phyloP scores from a whole-genome alignment of 2,797 vertebrate genomes.

The Balearica regulorum region DNA sequence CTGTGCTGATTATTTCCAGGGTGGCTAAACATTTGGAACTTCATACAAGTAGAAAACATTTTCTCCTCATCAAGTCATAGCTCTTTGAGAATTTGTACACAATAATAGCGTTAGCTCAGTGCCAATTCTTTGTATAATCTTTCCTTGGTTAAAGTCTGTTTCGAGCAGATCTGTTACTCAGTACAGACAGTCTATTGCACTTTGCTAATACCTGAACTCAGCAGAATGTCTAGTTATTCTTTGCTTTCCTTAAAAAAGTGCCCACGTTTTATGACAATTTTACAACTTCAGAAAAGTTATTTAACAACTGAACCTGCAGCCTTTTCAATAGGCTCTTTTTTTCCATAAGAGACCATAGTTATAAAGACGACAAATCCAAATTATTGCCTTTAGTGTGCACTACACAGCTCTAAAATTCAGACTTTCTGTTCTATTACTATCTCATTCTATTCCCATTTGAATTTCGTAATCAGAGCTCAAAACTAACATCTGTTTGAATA shows the following conservation, averaged over 20 bases:
- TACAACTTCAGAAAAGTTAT: not conserved
- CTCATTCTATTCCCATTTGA: not conserved
- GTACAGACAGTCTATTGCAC: not conserved
- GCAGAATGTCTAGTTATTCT: not conserved
- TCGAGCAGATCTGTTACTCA: not conserved
- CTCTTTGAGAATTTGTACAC: not conserved
- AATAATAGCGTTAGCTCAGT: not conserved
- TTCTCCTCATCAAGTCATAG: constrained; percentile 20
- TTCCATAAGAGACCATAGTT: not conserved
- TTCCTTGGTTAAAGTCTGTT: not conserved
- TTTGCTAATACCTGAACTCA: not conserved
- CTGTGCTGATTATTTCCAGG: not conserved
- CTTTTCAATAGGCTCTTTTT: not conserved
- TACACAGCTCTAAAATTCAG: not conserved
- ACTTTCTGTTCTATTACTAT: not conserved
- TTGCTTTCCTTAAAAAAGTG: not conserved
- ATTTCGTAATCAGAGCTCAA: not conserved
- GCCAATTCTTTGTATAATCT: not conserved
- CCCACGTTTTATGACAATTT: not conserved
- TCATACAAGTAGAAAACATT: constrained; percentile 12
- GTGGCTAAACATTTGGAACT: constrained; percentile 1
- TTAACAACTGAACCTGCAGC: not conserved
- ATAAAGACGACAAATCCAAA: not conserved
- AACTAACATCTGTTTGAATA: not conserved
- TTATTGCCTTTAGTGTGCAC: not conserved